Base-by-base conservation (phyloP, 2,888 invertebrate genomes). In the Pheosia tremula region DNA sequence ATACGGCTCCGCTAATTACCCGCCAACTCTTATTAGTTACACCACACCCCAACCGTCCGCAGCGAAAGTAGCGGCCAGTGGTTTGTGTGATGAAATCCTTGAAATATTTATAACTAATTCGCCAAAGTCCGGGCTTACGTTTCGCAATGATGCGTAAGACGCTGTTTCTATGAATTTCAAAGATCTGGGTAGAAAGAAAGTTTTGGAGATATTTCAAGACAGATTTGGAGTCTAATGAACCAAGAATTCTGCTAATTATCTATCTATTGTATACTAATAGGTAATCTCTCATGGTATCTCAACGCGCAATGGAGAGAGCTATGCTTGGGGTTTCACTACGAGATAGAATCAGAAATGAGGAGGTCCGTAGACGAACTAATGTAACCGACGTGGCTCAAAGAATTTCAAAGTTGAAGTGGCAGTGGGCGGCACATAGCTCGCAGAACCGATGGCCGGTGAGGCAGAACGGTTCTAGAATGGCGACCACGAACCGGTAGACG, bases 61-160 rank as follows among this genome's bases (percentile, higher is more conserved):
- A 69, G 78, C 79, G 80, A 80, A 81, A 81, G 79, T 77, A 72
- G 67, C 60, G 52, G 63, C 62, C 70, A 71, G 72, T 74, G 62
- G 74, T 72, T 74, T 74, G 69, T 68, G 66, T 69, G 72, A 69
- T 71, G 72, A 71, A 68, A 72, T 70, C 72, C 71, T 73, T 64
- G 47, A 43, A 60, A 58, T 64, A 64, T 64, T 75, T 69, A 76
- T 67, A 57, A 63, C 62, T 62, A 57, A 66, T 66, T 58, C 53
- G 37, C 47, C 7, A 7, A 47, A 47, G 24, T 24, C 52, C 11
- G 36, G 45, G 24, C 36, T 47, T 57, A 13, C n/a, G 24, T 45
- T 36, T 45, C 57, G 8, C 36, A 57, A 47, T 11, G 10, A 9
- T 11, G 24, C 38, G 36, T 38, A 54, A 54, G 53, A 50, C 11